Base-by-base conservation (phyloP, 2,888 invertebrate species). In the Mamestra brassicae region DNA sequence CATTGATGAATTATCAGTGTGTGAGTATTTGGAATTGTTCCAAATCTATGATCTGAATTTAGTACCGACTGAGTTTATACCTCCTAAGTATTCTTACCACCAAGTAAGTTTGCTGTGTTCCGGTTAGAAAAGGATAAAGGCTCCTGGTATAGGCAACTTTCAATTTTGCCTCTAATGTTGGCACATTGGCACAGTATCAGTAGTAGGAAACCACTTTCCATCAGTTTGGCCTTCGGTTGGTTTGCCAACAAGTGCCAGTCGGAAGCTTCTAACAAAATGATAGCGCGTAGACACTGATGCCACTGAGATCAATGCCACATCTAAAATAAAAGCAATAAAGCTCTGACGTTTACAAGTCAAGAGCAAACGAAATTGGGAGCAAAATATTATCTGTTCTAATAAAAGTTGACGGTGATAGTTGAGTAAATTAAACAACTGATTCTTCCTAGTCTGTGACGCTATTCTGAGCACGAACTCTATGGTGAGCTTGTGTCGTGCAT, bases 251-350 rank as follows among this genome's bases (percentile, higher is more conserved):
- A 26, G 42, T 10, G 13, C 1, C 72, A 38, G 17, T 36, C 26
- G n/a, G 34, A 79, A 79, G 34, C 47, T 73, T 36, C 7, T 36
- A 13, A 42, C 11, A 4, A 50, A 13, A 80, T 38, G n/a, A 57
- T 38, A 45, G 15, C 15, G n/a, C 10, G 38, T 60, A 55, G 60
- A 80, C 36, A 74, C 68, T 60, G 54, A 64, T n/a, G 52, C 57
- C 34, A 74, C 4, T 78, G 60, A 13, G 34, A 54, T 68, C 26
- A 68, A 76, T 50, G 62, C 5, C 73, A 64, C 13, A 34, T 13
- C 50, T 68, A 54, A 65, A 78, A 71, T 38, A 58, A 78, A 60
- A 77, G 15, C 65, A 67, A 71, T 83, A 78, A 78, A 63, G 47
- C 57, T 70, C 58, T 67, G 66, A 65, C 47, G 82, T 58, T 42